Base-by-base conservation (phyloP, 2,797 vertebrate genomes). In the Enteromius mattozi region DNA sequence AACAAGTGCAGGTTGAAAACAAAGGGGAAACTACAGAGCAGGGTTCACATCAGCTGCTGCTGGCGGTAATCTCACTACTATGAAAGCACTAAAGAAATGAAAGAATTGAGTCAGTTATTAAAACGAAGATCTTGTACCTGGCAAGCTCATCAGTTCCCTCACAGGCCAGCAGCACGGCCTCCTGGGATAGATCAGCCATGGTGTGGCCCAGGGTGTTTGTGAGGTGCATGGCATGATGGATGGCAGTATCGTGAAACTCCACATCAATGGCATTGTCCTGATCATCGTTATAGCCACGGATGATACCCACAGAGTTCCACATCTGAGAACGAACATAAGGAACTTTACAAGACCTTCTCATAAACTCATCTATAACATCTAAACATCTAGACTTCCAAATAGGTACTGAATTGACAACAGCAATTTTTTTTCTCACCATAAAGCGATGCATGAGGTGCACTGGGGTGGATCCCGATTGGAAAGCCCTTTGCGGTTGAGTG, bases 241-340 rank as follows among this genome's bases (percentile, higher is more conserved):
- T 83, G 0, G 98, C 96, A 0, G 96, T 94, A 91, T 99, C 97
- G 0, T 99, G 98, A 86, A 99, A 99, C 86, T 99, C 98, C 17
- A 99, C 90, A 3, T 99, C 98, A 0, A 99, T 95, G 84, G 98
- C 97, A 16, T 96, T 98, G 92, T 99, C 98, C 90, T 97, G 96
- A 35, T 99, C 98, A 8, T 99, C 98, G 3, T 96, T 97, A 94
- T 99, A 99, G 82, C 97, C 96, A 24, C 98, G 97, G 80, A 99
- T 93, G 24, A 99, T 96, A 0, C 98, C 98, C 63, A 97, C 85
- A 0, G 97, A 98, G 90, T 99, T 99, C 98, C 98, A 99, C 33
- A 96, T 92, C 98, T 99, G 80, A 27, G 65, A 87, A 51, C 30
- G 84, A 54, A 45, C 5, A 87, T 27, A 66, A 1, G 6, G 17